Evolutionary conservation across 2,888 invertebrate species (phyloP), one percentile per base, ranked within the genome.

Genomic region (Pycnomerus fuliginosus): DNA sequence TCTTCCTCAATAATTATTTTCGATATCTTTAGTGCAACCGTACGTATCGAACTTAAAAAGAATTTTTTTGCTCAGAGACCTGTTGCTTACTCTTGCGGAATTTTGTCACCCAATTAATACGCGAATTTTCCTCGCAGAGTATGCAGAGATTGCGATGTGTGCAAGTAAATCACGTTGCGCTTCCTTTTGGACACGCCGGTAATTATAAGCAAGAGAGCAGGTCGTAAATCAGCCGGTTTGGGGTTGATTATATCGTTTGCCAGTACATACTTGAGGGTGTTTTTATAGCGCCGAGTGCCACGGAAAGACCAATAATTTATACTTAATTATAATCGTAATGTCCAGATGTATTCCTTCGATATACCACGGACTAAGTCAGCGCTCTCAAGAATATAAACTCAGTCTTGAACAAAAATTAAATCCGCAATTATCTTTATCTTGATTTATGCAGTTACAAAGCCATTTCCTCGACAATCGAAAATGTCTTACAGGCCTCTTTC

Each of bases 161-260:
- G 40, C 38, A 23, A 49, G 56, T 59, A 59, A 59, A 59, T 59
- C 55, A 56, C 53, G 44, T 30, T 49, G 44, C 43, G 52, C 54
- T 53, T 56, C 54, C 51, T 58, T 37, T 46, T 48, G 53, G 53
- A 49, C 54, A 54, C 42, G 38, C 49, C 52, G 49, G 50, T 56
- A 58, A 56, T 56, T 56, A 53, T n/a, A n/a, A n/a, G n/a, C n/a
- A n/a, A n/a, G n/a, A n/a, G n/a, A n/a, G n/a, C n/a, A n/a, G 39
- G 46, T 47, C 36, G 38, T 57, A 52, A 52, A 53, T 55, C 56
- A 57, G 46, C 39, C 32, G 36, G 45, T 44, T 40, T 49, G 45
- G 55, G 55, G 56, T 50, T 54, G 58, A 58, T 58, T 47, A 49
- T 55, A 58, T 58, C 58, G 44, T 45, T 39, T 31, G 43, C 36